Percentiles rank a stretch among this genome's conserved stretches.
These are phyloP conservation scores for Venustoraphidia nigricollis DNA, from an alignment of 2,888 invertebrate genomes.

Conservation along the genomic window DNA sequence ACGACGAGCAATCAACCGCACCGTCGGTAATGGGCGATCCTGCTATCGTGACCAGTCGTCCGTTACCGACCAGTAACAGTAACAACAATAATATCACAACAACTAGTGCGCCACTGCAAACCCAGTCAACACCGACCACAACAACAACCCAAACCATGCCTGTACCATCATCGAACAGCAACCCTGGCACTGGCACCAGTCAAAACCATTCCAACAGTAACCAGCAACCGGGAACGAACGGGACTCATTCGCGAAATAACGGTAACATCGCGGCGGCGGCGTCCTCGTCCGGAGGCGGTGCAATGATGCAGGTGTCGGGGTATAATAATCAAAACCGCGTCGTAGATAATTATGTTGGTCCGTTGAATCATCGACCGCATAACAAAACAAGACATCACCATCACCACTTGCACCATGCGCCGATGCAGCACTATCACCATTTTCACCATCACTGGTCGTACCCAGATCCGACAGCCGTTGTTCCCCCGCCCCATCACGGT, in stretches of 20 bases:
- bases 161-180: too few relatives aligned
- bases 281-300: background rate
- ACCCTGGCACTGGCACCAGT: too few relatives aligned
- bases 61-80: too few relatives aligned
- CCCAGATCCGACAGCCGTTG: conserved; percentile 34
- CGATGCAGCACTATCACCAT: conserved; percentile 26
- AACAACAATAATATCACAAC: too few relatives aligned
- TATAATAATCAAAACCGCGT: conserved; percentile 14
- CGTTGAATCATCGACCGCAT: background rate
- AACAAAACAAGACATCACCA: conserved; percentile 24
- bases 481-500: conserved; percentile 26
- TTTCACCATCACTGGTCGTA: conserved; percentile 29
- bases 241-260: background rate
- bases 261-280: background rate
- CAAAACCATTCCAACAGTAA: background rate
- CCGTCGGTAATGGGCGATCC: too few relatives aligned
- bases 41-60: too few relatives aligned
- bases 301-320: background rate
- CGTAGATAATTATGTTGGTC: conserved; percentile 6
- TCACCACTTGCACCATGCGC: conserved; percentile 33
- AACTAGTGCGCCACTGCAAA: too few relatives aligned
- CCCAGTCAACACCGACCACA: too few relatives aligned
- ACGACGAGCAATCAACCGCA: too few relatives aligned
- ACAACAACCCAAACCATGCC: too few relatives aligned
- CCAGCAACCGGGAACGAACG: background rate